phyloP scores from a whole-genome alignment of 2,888 invertebrate genomes.

The Saturnia japonica region DNA sequence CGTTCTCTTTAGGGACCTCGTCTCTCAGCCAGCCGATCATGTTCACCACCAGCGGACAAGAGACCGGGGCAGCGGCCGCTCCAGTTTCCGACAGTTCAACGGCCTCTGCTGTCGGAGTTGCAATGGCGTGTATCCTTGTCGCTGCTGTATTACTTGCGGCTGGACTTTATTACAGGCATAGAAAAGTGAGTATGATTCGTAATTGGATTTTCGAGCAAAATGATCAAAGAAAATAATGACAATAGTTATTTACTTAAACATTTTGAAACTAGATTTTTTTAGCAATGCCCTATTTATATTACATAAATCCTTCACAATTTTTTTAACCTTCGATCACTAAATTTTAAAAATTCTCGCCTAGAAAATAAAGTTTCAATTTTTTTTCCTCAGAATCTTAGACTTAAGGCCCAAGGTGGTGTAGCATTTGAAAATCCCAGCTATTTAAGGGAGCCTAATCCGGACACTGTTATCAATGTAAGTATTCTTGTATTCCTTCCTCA shows the following conservation, averaged over 20 bases:
- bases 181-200: constrained; percentile 59
- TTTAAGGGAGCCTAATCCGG: constrained; percentile 88
- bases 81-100: constrained; percentile 78
- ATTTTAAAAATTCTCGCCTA: too few relatives aligned
- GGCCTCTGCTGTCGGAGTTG: constrained; percentile 84
- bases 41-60: constrained; percentile 89
- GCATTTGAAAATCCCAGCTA: constrained; percentile 94
- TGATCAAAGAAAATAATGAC: too few relatives aligned
- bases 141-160: constrained; percentile 84
- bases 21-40: constrained; percentile 87
- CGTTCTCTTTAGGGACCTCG: constrained; percentile 82
- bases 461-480: constrained; percentile 88
- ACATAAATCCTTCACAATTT: too few relatives aligned
- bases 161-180: constrained; percentile 84
- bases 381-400: constrained; percentile 79
- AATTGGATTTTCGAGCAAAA: too few relatives aligned
- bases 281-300: too few relatives aligned
- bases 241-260: too few relatives aligned
- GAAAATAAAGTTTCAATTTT: too few relatives aligned
- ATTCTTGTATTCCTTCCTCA: background rate
- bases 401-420: constrained; percentile 87
- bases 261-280: too few relatives aligned
- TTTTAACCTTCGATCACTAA: too few relatives aligned
- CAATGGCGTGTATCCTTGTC: constrained; percentile 83
- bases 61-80: constrained; percentile 86